A percentile compares a stretch with the other conserved stretches of the same genome.
Conservation (phyloP, 2,888 invertebrate genomes). For the Synergus gifuensis region DNA sequence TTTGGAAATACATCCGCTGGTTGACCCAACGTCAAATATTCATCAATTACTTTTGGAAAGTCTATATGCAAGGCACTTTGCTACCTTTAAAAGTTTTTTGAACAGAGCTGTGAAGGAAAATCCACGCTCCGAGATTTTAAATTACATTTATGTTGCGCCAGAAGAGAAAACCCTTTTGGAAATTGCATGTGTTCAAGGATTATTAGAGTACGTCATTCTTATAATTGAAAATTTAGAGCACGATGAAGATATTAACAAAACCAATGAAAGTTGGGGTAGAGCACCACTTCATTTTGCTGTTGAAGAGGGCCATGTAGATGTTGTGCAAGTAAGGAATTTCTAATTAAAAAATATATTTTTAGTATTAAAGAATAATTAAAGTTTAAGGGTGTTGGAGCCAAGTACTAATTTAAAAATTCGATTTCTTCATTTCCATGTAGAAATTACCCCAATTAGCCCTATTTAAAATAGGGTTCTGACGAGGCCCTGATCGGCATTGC, state of each 20-base stretch:
- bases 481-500: too few species aligned
- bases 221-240: not conserved
- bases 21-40: not conserved
- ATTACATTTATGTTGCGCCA: not conserved
- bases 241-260: not conserved
- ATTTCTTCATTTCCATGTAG: too few species aligned
- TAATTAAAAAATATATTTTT: not conserved
- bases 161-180: not conserved
- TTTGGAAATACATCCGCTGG: not conserved
- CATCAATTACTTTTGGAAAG: slow-evolving; percentile 10
- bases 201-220: not conserved
- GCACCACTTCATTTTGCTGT: not conserved
- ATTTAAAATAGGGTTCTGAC: too few species aligned
- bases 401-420: too few species aligned
- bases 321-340: not conserved
- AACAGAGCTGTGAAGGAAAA: not conserved
- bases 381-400: too few species aligned
- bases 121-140: not conserved
- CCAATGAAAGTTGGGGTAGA: not conserved
- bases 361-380: not conserved
- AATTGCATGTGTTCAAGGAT: not conserved
- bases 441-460: too few species aligned
- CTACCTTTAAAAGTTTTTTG: not conserved
- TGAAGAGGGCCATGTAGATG: not conserved
- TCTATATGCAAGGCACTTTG: slow-evolving; percentile 1